Base-by-base conservation (phyloP, 2,888 invertebrate species). In the Creontiades dilutus region DNA sequence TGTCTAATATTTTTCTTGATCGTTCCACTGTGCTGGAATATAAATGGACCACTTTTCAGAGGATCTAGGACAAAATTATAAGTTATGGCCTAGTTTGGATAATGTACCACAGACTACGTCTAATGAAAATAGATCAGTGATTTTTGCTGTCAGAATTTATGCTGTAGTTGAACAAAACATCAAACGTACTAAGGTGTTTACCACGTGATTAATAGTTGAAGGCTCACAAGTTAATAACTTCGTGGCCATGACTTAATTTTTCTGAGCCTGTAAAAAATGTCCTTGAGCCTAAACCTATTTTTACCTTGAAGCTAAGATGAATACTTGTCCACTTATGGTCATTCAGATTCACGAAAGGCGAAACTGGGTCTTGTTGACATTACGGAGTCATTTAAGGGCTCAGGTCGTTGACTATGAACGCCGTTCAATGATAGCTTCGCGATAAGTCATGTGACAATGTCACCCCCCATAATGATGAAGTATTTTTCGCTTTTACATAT, bases 341-440 rank as follows among this genome's bases (percentile, higher is more conserved):
- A 23, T 68, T 68, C 27, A 23, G 68, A 12, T 19, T 68, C 12
- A 68, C 0, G 27, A 68, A 68, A 68, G 16, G 16, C 1, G n/a
- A 68, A 68, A 68, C 68, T 68, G 27, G 68, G 68, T 57, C 57
- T 68, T 68, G 68, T 68, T 19, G 23, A 68, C 23, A 19, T 68
- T 68, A 12, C 3, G 37, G 0, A 68, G 23, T 23, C n/a, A 23
- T 7, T 68, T 19, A 68, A 2, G 23, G 19, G 68, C 68, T 68
- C 68, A 68, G 68, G 23, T 68, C 68, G 23, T 23, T 68, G 68
- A 23, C 68, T 68, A 68, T 27, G 0, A 68, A 68, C 68, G 13
- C 19, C 12, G 68, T 68, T 68, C 23, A 68, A 68, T 27, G 68
- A 68, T 23, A 12, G 68, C 23, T 19, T 11, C 9, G 9, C 27